Base-by-base conservation (phyloP, 1,140 invertebrate species). In the Conopomorpha cramerella region DNA sequence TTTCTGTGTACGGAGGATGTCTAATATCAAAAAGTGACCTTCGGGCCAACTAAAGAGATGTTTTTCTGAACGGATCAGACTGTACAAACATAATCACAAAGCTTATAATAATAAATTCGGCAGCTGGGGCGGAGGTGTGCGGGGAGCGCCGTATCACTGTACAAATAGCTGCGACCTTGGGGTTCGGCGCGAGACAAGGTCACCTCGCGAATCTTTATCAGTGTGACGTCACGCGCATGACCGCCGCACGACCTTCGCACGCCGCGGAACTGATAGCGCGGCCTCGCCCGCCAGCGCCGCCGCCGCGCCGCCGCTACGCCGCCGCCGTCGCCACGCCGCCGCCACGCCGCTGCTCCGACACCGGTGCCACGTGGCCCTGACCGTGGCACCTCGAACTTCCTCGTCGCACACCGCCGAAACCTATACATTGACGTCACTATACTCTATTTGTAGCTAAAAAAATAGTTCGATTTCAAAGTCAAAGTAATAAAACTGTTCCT, bases 121-220 rank as follows among this genome's bases (percentile, higher is more conserved):
- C 19, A 40, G 30, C 13, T 39, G 37, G 45, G 28, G 36, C 43
- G 47, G 54, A 49, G 47, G 49, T 46, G 49, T 38, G 28, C 40
- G 34, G 43, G 43, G 43, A 45, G 39, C 45, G 45, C 55, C 71
- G 71, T 71, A 60, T 61, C 57, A 51, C 61, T 63, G 59, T 71
- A 62, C 70, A 74, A 72, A 74, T 72, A 72, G 61, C 56, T 45
- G 57, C 55, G 50, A 70, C 70, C 70, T 74, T 74, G 67, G 65
- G 52, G 64, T 74, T 74, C 65, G 66, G 67, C 67, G 59, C 55
- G 59, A 59, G 66, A 58, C 70, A 74, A 72, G 70, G 70, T 74
- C 70, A 74, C 49, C 65, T 63, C 63, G 70, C 70, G 59, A 74
- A 72, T 72, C 61, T 65, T 74, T 74, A 74, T 74, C 70, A 74